Conservation (phyloP, 2,888 invertebrate species). For the Patella depressa region DNA sequence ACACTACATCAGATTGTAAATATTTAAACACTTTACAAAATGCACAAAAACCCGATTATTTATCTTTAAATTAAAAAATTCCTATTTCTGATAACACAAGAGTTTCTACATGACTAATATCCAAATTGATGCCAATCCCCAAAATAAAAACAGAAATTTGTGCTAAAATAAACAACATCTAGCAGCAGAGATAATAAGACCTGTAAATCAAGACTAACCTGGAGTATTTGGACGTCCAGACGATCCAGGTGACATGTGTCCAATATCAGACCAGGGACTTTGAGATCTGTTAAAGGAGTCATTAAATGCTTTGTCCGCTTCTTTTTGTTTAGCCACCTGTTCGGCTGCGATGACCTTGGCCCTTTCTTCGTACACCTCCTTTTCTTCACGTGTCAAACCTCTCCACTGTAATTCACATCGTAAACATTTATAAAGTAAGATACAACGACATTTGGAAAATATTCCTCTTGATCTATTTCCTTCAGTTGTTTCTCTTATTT, state of each 20-base stretch:
- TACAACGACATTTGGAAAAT: background rate
- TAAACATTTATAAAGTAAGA: constrained; percentile 3
- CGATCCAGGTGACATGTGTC: constrained; percentile 52
- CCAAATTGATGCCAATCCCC: too few species aligned
- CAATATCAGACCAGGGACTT: constrained; percentile 65
- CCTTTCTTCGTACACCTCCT: constrained; percentile 94
- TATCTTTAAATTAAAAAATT: too few species aligned
- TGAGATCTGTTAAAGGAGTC: constrained; percentile 70
- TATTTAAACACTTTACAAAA: too few species aligned
- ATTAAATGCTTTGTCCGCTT: constrained; percentile 67
- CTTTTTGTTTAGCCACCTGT: constrained; percentile 77
- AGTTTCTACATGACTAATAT: too few species aligned
- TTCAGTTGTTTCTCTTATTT: background rate
- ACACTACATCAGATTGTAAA: too few species aligned
- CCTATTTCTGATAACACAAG: too few species aligned
- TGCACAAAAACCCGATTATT: too few species aligned
- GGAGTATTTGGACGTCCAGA: constrained; percentile 36
- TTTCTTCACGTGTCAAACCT: constrained; percentile 86
- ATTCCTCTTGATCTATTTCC: background rate
- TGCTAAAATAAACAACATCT: background rate
- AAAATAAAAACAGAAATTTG: background rate
- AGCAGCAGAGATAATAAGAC: background rate
- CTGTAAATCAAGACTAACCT: constrained; percentile 27
- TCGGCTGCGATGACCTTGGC: constrained; percentile 83
- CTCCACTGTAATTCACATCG: constrained; percentile 83